Base-by-base conservation (phyloP, 2,888 invertebrate species). In the Meloe dianella region DNA sequence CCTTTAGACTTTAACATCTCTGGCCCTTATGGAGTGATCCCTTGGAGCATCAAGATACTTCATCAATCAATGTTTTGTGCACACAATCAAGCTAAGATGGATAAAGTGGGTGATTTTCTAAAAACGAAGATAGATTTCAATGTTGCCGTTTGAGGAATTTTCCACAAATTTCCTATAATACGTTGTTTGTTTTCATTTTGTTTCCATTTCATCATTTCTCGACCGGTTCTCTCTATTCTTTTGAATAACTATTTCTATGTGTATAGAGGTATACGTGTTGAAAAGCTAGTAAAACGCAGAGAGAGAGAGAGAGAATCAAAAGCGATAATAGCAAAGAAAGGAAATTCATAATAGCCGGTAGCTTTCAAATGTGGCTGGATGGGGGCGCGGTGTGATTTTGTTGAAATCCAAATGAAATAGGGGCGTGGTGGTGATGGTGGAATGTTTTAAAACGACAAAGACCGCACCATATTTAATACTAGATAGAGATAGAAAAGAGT, bases 281-380 rank as follows among this genome's bases (percentile, higher is more conserved):
- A 7, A 4, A 17, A 41, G 35, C 35, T 12, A 35, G 35, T 35
- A 41, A 41, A 8, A n/a, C 3, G n/a, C n/a, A 41, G 7, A 32
- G 9, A 32, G 32, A 32, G 32, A n/a, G 41, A 41, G 41, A n/a
- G 41, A 41, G 41, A 41, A 41, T 41, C 17, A 41, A 41, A 14
- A 41, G 41, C 41, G 41, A 41, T 41, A 41, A n/a, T 41, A 41
- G 17, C 5, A 41, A 41, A 41, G 41, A 41, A 41, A 41, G 41
- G 41, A 41, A 41, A 41, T 41, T 41, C 41, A 41, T 41, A 41
- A 41, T 41, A 41, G 41, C 41, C 41, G n/a, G 41, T 41, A 41
- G 41, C 41, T 41, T 41, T 41, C n/a, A 41, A 17, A 41, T 41
- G 41, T 41, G 41, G 41, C n/a, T 41, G 41, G n/a, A 5, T 41